These are phyloP conservation scores for Dicyrtomina minuta DNA, from an alignment of 2,888 invertebrate species.

Conservation along the genomic window DNA sequence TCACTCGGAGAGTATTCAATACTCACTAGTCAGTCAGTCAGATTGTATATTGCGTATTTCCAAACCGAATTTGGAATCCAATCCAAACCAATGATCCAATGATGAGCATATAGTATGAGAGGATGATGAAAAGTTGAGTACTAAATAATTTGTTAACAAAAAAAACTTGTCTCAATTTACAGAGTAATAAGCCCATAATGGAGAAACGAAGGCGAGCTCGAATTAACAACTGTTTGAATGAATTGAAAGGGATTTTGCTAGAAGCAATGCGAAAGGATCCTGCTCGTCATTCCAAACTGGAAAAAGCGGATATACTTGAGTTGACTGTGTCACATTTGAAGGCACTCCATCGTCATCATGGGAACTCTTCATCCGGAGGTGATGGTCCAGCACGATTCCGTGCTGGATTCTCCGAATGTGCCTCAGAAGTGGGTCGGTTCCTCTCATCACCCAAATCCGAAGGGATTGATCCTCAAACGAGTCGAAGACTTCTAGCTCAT, in stretches of 20 bases:
- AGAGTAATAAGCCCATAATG: slow-evolving; percentile 96
- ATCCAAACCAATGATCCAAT: no score
- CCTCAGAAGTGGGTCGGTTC: slow-evolving; percentile 74
- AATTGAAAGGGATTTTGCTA: slow-evolving; percentile 83
- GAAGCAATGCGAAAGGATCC: slow-evolving; percentile 92
- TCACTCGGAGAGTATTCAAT: no score
- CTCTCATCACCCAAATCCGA: slow-evolving; percentile 33
- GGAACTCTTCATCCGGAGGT: not conserved
- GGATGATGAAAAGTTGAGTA: slow-evolving; percentile 5
- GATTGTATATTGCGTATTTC: no score
- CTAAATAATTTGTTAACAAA: not conserved
- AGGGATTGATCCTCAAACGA: slow-evolving; percentile 35
- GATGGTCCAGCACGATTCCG: slow-evolving; percentile 77
- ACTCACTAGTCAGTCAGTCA: no score
- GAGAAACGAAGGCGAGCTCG: slow-evolving; percentile 87
- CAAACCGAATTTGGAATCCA: no score
- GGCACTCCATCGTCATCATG: slow-evolving; percentile 75
- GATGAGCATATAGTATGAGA: no score
- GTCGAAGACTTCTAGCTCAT: slow-evolving; percentile 35
- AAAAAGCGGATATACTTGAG: slow-evolving; percentile 80
- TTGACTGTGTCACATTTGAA: slow-evolving; percentile 95
- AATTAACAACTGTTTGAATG: slow-evolving; percentile 89
- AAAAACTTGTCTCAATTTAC: no score
- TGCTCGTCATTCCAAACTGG: slow-evolving; percentile 88
- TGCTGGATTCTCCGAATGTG: slow-evolving; percentile 86